Base-by-base conservation (phyloP, 2,888 invertebrate genomes). In the Ditylenchus weischeri region DNA sequence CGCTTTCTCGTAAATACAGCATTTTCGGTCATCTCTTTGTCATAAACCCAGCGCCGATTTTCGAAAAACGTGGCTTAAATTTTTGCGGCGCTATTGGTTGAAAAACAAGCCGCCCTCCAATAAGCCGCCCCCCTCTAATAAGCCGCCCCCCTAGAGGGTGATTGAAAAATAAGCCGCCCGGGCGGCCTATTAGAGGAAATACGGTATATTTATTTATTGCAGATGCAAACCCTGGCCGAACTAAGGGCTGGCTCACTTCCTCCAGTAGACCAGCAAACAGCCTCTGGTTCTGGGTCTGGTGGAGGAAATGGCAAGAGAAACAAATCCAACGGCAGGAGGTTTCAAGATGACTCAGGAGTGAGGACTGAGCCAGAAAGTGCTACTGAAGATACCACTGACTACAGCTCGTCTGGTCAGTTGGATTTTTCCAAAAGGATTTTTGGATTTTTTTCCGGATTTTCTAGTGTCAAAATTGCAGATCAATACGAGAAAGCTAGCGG, bases 321-420 rank as follows among this genome's bases (percentile, higher is more conserved):
- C 43, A 43, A 43, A 43, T 10, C 43, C 8, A 43, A 43, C 15
- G 60, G 62, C 15, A 35, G 69, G 50, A 23, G 70, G 13, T 63
- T 60, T 50, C 69, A 58, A 19, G 75, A 69, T 64, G 75, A 72
- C 70, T 68, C 57, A 13, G 79, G 78, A 51, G 70, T 77, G 10
- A 50, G 76, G 38, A 80, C 80, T 0, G 81, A 81, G 65, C 79
- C 79, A 11, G 81, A 81, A 64, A 75, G 75, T 50, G 77, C 76
- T 36, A 77, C 76, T 29, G 81, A 81, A 51, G 80, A 80, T 65
- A 81, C 81, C n/a, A 80, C 81, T 0, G 80, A 79, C 66, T 81
- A 81, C 68, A 76, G 76, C 13, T 78, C 78, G 10, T 80, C 79
- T 47, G 80, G 79, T 72, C 72, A 75, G 54, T 15, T 62, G 0